Conservation (phyloP, 2,888 invertebrate genomes). For the Pollenia amentaria region DNA sequence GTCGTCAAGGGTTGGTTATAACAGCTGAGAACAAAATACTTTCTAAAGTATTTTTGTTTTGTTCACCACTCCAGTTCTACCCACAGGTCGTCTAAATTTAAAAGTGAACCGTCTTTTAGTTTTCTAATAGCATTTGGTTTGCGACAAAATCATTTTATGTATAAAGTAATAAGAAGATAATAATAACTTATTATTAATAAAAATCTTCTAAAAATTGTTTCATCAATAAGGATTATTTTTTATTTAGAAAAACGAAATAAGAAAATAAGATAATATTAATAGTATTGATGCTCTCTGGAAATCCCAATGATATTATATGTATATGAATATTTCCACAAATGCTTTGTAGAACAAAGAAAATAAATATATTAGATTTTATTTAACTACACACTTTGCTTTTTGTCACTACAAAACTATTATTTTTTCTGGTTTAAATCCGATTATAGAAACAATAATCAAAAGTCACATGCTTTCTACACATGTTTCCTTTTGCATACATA, state of each 20-base stretch:
- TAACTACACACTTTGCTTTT: slow-evolving; percentile 8
- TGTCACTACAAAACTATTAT: slow-evolving; percentile 27
- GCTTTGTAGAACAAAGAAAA: too few species aligned
- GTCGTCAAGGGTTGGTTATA: too few species aligned
- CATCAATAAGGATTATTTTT: background rate
- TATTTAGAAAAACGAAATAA: background rate
- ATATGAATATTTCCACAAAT: background rate
- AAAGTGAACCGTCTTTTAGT: too few species aligned
- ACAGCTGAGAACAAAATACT: too few species aligned
- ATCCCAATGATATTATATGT: background rate
- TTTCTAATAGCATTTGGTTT: too few species aligned
- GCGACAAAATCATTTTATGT: too few species aligned
- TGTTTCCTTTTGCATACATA: slow-evolving; percentile 27
- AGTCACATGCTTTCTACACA: slow-evolving; percentile 64
- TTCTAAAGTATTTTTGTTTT: too few species aligned
- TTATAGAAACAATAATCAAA: slow-evolving; percentile 64
- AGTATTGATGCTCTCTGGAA: background rate
- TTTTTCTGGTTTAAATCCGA: slow-evolving; percentile 57
- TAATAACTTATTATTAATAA: background rate
- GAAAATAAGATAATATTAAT: background rate
- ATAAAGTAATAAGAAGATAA: too few species aligned
- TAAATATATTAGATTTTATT: background rate
- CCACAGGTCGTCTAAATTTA: too few species aligned
- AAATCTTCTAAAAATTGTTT: background rate
- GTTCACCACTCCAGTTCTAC: too few species aligned